Evolutionary conservation across 2,797 vertebrate species (phyloP).

Genomic region (Spondyliosoma cantharus): DNA sequence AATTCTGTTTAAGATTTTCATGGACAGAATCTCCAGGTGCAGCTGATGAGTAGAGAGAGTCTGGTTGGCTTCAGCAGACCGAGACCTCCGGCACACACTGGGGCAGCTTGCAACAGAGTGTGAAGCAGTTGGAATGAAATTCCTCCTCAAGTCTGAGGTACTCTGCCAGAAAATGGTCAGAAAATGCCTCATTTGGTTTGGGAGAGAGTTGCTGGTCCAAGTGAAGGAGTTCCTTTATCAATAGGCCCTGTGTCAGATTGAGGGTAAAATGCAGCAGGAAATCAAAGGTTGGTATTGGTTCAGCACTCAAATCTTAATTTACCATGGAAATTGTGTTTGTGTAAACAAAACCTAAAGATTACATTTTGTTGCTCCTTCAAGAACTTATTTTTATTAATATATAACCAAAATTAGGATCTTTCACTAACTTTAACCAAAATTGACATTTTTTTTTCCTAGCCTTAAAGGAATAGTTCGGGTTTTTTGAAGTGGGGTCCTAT

Average conservation of each 20-base stretch:
- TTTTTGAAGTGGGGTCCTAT: too few species aligned
- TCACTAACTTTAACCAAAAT: too few species aligned
- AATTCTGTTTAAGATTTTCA: constrained; percentile 11
- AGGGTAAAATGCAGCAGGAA: not conserved
- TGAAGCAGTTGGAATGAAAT: constrained; percentile 41
- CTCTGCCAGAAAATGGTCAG: not conserved
- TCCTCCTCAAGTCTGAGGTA: not conserved
- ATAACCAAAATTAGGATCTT: too few species aligned
- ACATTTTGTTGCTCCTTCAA: too few species aligned
- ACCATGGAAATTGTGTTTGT: not conserved
- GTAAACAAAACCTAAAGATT: too few species aligned
- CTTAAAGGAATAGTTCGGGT: too few species aligned
- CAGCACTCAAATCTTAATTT: not conserved
- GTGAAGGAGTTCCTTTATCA: not conserved
- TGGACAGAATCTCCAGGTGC: constrained; percentile 30
- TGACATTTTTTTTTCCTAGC: too few species aligned
- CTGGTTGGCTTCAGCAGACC: constrained; percentile 28
- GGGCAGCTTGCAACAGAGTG: constrained; percentile 35
- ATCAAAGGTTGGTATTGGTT: not conserved
- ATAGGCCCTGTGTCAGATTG: not conserved
- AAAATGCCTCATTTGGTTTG: constrained; percentile 2
- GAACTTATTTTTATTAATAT: too few species aligned
- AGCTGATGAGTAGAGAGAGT: constrained; percentile 21
- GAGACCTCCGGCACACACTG: constrained; percentile 33
- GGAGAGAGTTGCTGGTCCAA: not conserved